phyloP scores from a whole-genome alignment of 2,113 vertebrate species.

The Eptesicus fuscus region DNA sequence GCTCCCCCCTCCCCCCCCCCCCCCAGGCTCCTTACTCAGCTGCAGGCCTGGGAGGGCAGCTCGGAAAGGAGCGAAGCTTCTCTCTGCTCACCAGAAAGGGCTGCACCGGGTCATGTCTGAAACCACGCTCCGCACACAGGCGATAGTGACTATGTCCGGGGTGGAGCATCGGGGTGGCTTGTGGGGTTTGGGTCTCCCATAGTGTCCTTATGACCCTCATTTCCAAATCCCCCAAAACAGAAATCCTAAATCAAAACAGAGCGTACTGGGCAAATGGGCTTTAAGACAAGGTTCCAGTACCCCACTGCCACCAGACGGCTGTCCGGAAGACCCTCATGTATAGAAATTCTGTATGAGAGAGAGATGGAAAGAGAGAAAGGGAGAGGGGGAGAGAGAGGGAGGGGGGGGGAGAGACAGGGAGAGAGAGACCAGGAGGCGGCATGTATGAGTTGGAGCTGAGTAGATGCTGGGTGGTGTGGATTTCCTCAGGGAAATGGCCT shows the following conservation, averaged over 20 bases:
- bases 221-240: background rate
- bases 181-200: background rate
- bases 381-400: background rate
- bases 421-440: background rate
- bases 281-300: background rate
- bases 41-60: background rate
- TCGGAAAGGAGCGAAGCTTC: background rate
- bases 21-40: background rate
- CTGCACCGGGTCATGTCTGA: background rate
- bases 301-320: background rate
- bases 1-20: background rate
- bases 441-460: background rate
- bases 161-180: background rate
- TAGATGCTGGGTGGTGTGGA: background rate
- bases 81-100: background rate
- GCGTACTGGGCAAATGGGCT: background rate
- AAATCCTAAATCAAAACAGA: conserved; percentile 21
- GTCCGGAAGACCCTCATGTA: background rate
- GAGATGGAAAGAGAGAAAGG: background rate
- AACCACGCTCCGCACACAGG: background rate
- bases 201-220: background rate
- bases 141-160: background rate
- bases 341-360: background rate
- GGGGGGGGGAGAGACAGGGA: background rate
- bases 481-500: background rate